Conservation (phyloP, 2,797 vertebrate species). For the Hydrophis major region DNA sequence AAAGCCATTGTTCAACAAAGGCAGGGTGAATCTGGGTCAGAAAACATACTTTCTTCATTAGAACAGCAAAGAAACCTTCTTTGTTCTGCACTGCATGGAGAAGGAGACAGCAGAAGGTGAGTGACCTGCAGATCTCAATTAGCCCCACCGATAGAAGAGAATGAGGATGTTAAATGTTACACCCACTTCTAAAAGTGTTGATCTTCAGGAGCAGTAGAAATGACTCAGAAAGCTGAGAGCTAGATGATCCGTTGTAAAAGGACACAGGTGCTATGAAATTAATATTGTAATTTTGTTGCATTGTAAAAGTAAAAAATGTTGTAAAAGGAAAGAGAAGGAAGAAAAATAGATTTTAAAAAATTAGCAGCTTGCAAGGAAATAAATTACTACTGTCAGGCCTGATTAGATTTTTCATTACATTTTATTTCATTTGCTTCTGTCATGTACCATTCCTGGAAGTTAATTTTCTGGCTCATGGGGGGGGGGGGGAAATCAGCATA, state of each 20-base stretch:
- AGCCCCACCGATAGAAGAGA: neutral
- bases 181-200: neutral
- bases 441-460: constrained; percentile 24
- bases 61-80: neutral
- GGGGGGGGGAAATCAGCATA: constrained; percentile 29
- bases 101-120: neutral
- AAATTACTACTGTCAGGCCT: neutral
- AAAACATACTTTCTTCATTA: neutral
- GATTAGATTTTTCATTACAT: neutral
- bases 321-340: constrained; percentile 7
- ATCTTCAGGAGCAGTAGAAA: constrained; percentile 8
- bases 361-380: constrained; percentile 21
- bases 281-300: neutral
- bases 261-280: neutral
- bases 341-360: neutral
- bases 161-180: neutral
- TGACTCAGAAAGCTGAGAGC: neutral
- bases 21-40: neutral
- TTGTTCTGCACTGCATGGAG: neutral
- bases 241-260: constrained; percentile 1
- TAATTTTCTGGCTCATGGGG: constrained; percentile 18
- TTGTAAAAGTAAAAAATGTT: neutral
- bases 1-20: neutral
- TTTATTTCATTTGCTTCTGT: constrained; percentile 33
- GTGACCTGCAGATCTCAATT: neutral